Evolutionary conservation across 2,113 vertebrate genomes (phyloP).

Genomic region (mouse (Mus musculus)): GRCm39 chr5:140666501-140667000

Average conservation of each 20-base stretch:
- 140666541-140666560: constrained; percentile 76
- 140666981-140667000: not conserved
- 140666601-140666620: constrained; percentile 48
- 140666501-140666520: constrained; percentile 86
- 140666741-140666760: not conserved
- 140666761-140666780: not conserved
- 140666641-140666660: not conserved
- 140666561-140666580: constrained; percentile 48
- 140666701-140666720: constrained; percentile 70
- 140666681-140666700: constrained; percentile 79
- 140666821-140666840: not conserved
- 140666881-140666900: not conserved
- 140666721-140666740: not conserved
- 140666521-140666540: constrained; percentile 82
- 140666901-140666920: too few relatives aligned
- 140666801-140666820: not conserved
- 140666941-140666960: not conserved
- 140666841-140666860: not conserved
- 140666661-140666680: constrained; percentile 18
- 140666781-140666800: not conserved
- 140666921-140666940: not conserved
- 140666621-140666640: not conserved
- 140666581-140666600: not conserved
- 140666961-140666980: not conserved
- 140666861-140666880: not conserved